phyloP scores from a whole-genome alignment of 2,888 invertebrate species.

The Leptarthrus brevirostris region DNA sequence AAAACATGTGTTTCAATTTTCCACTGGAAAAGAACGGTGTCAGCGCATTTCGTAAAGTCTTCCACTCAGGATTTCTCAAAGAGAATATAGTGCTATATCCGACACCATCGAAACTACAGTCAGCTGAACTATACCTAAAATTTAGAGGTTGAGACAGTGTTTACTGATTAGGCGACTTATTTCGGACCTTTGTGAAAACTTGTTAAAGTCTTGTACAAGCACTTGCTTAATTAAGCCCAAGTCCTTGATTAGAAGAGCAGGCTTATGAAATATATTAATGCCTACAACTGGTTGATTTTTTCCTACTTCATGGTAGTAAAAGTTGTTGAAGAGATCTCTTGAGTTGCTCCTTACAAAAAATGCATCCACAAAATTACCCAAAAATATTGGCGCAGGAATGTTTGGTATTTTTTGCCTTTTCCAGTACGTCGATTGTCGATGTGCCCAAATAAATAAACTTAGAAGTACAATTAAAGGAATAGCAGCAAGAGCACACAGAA shows the following conservation, averaged over 20 bases:
- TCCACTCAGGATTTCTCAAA: conserved; percentile 67
- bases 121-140: conserved; percentile 58
- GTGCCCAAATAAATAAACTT: too few species aligned
- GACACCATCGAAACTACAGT: conserved; percentile 63
- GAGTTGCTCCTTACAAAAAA: conserved; percentile 60
- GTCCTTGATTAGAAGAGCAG: conserved; percentile 66
- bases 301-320: conserved; percentile 61
- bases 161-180: neutral
- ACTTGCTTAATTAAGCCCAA: conserved; percentile 67
- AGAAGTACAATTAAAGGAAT: too few species aligned
- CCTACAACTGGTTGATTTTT: conserved; percentile 62
- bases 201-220: conserved; percentile 67
- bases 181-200: conserved; percentile 63
- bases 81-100: conserved; percentile 67
- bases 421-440: too few species aligned
- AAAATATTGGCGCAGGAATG: conserved; percentile 62
- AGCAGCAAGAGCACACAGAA: too few species aligned
- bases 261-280: conserved; percentile 66
- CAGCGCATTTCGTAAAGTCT: conserved; percentile 64
- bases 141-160: neutral
- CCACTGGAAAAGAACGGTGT: conserved; percentile 68
- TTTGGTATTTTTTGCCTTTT: conserved; percentile 63
- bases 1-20: conserved; percentile 61
- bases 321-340: conserved; percentile 61
- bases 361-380: conserved; percentile 66